Evolutionary conservation across 2,113 vertebrate genomes (phyloP), one percentile per base, ranked within the genome.

Genomic region (Chinchilla lanigera): DNA sequence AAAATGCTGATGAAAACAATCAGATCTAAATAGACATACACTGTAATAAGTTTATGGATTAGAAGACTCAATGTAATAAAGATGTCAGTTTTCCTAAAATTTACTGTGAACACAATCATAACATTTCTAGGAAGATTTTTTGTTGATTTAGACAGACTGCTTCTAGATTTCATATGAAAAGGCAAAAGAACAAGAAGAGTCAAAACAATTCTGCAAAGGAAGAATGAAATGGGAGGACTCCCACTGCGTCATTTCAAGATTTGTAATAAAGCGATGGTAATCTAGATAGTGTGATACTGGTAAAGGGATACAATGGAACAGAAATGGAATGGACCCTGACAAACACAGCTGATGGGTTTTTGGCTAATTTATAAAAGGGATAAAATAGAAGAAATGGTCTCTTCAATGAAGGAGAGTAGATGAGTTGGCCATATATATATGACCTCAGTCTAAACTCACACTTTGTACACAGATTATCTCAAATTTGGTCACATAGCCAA

Each of bases 81-180:
- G 4, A 85, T 54, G 26, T 73, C 44, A 56, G 1, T 89, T 94
- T 16, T 96, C 47, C 35, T 28, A 86, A 50, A 96, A 83, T 80
- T 92, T 73, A 67, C 50, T 38, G 24, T 80, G 84, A 67, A 78
- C 41, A 19, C 7, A 41, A 85, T 88, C 73, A 17, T 20, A 41
- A 94, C 80, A 41, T 56, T 82, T 82, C 20, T n/a, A 86, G 50
- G 35, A 92, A 73, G 8, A 20, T 12, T 56, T 83, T 88, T 78
- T 83, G 19, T 78, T 75, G 19, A 61, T 88, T 24, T 93, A 81
- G 71, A 67, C 22, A 93, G 93, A n/a, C 38, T 81, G 11, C 28
- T 95, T 89, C 38, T 61, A 67, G 87, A 89, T 44, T 75, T 91
- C 83, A 35, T 71, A 58, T 67, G 41, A 73, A 61, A 75, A 87